Percentiles rank a stretch among this genome's conserved stretches.
phyloP scores from a whole-genome alignment of 2,113 vertebrate genomes.

The Tragulus kanchil region DNA sequence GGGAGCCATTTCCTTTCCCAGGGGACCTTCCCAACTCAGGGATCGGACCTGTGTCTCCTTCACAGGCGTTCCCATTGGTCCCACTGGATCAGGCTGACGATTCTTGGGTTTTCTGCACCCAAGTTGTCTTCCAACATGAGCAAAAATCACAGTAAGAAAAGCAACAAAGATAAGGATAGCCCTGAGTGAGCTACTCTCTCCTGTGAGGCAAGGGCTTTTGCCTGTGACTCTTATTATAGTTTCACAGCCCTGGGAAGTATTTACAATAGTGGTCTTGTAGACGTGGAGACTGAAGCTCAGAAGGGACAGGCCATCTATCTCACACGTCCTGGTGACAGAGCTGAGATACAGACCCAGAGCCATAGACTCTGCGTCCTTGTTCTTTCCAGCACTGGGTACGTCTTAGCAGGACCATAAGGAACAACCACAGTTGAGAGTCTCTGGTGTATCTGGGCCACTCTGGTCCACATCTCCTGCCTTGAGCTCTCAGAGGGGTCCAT shows the following conservation, averaged over 20 bases:
- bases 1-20: background rate
- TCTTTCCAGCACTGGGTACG: fast-evolving
- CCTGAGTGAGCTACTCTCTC: fast-evolving
- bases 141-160: background rate
- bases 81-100: background rate
- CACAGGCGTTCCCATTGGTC: background rate
- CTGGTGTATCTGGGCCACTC: fast-evolving
- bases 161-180: no score
- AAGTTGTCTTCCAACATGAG: background rate
- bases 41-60: background rate
- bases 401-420: fast-evolving
- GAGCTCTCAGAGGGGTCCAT: background rate
- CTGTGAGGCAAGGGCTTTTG: background rate
- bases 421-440: no score
- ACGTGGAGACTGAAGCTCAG: background rate
- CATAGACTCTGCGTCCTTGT: background rate
- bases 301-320: no score
- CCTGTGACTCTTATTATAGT: background rate
- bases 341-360: no score
- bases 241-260: background rate
- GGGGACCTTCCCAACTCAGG: background rate
- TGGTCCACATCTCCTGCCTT: background rate
- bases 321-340: background rate
- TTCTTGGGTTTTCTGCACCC: background rate
- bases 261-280: background rate